Percentiles rank a stretch among this genome's conserved stretches.
phyloP scores from a whole-genome alignment of 2,888 invertebrate genomes.

The Branchipolynoe longqiensis region DNA sequence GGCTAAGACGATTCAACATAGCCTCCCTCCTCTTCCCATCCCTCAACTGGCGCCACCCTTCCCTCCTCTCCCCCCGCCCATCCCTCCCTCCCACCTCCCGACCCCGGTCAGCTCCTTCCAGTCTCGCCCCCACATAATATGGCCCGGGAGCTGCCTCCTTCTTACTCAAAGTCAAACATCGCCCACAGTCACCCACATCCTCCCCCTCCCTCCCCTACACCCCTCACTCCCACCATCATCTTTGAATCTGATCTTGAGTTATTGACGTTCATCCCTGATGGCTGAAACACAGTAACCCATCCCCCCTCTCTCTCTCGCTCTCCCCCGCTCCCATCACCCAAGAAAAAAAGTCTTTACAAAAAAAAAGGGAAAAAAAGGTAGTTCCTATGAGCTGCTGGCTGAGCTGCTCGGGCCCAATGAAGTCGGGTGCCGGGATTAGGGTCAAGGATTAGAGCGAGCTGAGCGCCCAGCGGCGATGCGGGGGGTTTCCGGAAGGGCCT shows the following conservation, averaged over 20 bases:
- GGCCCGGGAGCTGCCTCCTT: too few relatives aligned
- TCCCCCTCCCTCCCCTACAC: neutral
- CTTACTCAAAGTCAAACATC: neutral
- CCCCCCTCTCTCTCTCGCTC: neutral
- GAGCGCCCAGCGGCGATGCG: neutral
- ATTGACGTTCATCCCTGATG: neutral
- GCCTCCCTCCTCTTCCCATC: too few relatives aligned
- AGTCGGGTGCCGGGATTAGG: too few relatives aligned
- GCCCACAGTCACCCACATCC: neutral
- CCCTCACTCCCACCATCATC: neutral
- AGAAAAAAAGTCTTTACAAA: too few relatives aligned
- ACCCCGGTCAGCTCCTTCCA: too few relatives aligned
- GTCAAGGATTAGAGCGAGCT: neutral
- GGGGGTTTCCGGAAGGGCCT: neutral
- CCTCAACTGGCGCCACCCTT: neutral
- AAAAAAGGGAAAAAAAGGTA: too few relatives aligned
- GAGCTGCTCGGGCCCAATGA: too few relatives aligned
- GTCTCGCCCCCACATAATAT: too few relatives aligned
- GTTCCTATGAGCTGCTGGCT: too few relatives aligned
- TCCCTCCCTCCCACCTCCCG: neutral
- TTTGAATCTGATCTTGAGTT: slow-evolving; percentile 32
- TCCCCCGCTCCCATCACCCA: neutral
- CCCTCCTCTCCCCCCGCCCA: neutral
- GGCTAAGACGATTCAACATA: too few relatives aligned
- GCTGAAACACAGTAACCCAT: neutral